phyloP scores from a whole-genome alignment of 2,888 invertebrate genomes.

The Amblyjoppa fuscipennis region DNA sequence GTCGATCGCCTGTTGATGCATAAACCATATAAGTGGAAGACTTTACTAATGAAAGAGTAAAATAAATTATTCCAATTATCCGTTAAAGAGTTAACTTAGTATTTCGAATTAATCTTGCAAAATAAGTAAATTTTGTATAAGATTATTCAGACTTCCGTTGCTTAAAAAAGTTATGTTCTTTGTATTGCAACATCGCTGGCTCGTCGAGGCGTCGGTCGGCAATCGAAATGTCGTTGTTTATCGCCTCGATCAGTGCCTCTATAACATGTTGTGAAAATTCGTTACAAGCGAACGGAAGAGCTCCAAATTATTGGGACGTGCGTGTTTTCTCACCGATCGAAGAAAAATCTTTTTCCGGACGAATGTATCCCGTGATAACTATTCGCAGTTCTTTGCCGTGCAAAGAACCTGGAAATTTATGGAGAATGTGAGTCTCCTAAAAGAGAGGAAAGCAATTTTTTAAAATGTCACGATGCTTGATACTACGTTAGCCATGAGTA shows the following conservation, averaged over 20 bases:
- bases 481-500: neutral
- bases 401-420: conserved; percentile 93
- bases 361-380: conserved; percentile 92
- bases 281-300: neutral
- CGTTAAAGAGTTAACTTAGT: neutral
- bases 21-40: neutral
- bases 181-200: conserved; percentile 86
- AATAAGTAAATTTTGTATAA: neutral
- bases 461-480: neutral
- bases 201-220: conserved; percentile 89
- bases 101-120: too few species aligned
- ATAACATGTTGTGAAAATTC: conserved; percentile 57
- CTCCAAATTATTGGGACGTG: neutral
- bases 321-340: conserved; percentile 86
- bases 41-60: neutral
- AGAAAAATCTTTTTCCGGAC: conserved; percentile 93
- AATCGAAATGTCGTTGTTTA: conserved; percentile 91
- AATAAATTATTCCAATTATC: neutral
- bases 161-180: conserved; percentile 87
- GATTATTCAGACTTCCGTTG: conserved; percentile 40
- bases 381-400: conserved; percentile 94
- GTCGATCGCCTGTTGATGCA: neutral
- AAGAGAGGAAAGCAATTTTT: conserved; percentile 69
- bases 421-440: conserved; percentile 96
- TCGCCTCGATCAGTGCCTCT: conserved; percentile 92